These are phyloP conservation scores for Melitaea cinxia DNA, from an alignment of 1,140 invertebrate species.

Conservation along the genomic window DNA sequence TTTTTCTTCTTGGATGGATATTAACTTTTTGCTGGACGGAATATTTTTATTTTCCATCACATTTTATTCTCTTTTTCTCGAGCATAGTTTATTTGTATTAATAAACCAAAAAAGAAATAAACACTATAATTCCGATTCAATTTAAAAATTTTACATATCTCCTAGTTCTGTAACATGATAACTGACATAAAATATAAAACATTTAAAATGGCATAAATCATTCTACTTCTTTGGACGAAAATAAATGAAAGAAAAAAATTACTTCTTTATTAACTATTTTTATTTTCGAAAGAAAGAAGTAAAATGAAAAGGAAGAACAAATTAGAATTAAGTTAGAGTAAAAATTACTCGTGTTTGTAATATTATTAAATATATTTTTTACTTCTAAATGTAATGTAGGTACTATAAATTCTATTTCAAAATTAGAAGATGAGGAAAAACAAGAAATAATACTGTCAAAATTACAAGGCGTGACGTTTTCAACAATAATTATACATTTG, in stretches of 20 bases:
- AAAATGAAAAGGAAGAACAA: no score
- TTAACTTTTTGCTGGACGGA: slow-evolving; percentile 64
- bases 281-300: background rate
- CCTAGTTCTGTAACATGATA: slow-evolving; percentile 25
- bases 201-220: slow-evolving; percentile 11
- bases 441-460: slow-evolving; percentile 67
- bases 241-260: background rate
- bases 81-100: slow-evolving; percentile 59
- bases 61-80: slow-evolving; percentile 67
- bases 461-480: slow-evolving; percentile 71
- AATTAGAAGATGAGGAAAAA: slow-evolving; percentile 67
- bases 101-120: slow-evolving; percentile 8
- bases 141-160: slow-evolving; percentile 52
- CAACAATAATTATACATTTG: slow-evolving; percentile 56
- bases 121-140: slow-evolving; percentile 23
- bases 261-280: background rate
- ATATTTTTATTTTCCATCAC: slow-evolving; percentile 76
- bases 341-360: no score
- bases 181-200: no score
- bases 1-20: slow-evolving; percentile 69
- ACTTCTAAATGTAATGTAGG: no score
- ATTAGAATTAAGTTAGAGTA: no score
- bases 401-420: slow-evolving; percentile 48
- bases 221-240: slow-evolving; percentile 13
- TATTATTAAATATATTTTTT: no score